Conservation (phyloP, 2,888 invertebrate genomes). For the Clostera curtula region DNA sequence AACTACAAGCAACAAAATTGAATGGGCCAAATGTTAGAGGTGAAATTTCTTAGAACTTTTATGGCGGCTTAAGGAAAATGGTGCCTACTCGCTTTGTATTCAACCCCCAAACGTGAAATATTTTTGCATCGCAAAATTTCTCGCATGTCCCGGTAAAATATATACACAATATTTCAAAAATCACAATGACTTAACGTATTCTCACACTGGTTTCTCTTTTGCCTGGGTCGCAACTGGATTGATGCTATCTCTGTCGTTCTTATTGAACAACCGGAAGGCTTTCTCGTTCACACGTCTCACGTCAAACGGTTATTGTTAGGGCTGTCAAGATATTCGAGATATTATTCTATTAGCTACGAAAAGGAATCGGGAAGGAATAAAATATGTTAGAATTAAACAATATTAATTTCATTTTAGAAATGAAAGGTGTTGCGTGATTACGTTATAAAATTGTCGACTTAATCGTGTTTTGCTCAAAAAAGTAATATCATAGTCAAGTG, state of each 20-base stretch:
- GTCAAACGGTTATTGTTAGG: constrained; percentile 23
- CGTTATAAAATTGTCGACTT: too few species aligned
- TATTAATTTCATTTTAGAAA: too few species aligned
- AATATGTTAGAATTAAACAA: too few species aligned
- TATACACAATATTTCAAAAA: constrained; percentile 13
- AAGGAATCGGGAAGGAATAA: neutral
- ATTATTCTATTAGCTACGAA: neutral
- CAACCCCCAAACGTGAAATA: neutral
- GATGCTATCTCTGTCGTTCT: constrained; percentile 24
- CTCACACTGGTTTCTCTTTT: constrained; percentile 29
- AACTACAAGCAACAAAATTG: constrained; percentile 18
- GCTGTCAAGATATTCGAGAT: constrained; percentile 14
- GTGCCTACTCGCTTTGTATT: neutral
- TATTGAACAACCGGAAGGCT: constrained; percentile 12
- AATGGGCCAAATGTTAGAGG: constrained; percentile 16
- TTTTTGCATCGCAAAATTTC: neutral
- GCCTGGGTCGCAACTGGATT: constrained; percentile 24
- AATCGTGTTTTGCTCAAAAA: too few species aligned
- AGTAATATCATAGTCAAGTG: too few species aligned
- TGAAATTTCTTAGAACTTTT: constrained; percentile 4
- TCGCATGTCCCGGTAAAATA: constrained; percentile 1
- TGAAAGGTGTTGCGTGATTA: too few species aligned
- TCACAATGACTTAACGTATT: constrained; percentile 22
- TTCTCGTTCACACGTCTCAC: constrained; percentile 23
- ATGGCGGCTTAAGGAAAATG: constrained; percentile 1